Conservation (phyloP, 2,797 vertebrate species). For the Acrocephalus scirpaceus region DNA sequence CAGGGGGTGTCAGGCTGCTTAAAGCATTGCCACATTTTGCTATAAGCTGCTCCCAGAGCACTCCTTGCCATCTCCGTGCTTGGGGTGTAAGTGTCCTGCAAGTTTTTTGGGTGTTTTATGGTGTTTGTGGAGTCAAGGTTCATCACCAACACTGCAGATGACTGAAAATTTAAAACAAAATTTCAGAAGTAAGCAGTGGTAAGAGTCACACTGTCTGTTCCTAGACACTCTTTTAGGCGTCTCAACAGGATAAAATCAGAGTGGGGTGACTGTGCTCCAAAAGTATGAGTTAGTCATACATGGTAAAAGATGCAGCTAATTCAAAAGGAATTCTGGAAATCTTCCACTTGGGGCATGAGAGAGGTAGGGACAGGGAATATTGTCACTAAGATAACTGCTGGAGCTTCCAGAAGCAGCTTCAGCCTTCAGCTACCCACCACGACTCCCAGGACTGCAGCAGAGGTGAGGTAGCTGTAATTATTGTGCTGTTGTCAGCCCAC, state of each 20-base stretch:
- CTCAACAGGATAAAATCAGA: neutral
- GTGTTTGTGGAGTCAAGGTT: neutral
- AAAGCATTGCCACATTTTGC: neutral
- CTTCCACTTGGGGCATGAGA: neutral
- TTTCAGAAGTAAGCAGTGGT: neutral
- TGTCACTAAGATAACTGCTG: neutral
- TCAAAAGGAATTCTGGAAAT: neutral
- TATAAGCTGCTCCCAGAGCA: neutral
- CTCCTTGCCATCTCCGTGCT: neutral
- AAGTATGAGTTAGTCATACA: neutral
- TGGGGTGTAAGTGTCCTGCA: neutral
- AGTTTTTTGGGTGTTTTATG: neutral
- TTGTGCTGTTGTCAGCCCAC: neutral
- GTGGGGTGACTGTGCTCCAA: neutral
- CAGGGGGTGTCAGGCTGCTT: rapidly evolving
- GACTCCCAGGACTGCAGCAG: neutral
- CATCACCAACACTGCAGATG: neutral
- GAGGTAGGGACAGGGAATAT: neutral
- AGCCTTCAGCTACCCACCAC: neutral
- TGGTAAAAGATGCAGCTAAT: neutral
- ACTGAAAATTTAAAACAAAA: neutral
- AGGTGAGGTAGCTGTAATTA: neutral
- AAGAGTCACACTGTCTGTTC: neutral
- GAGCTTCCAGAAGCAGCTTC: neutral
- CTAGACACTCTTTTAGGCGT: neutral